Percentiles rank a stretch among this genome's conserved stretches.
Conservation (phyloP, 2,797 vertebrate genomes). For the Pseudocheirus occidentalis region DNA sequence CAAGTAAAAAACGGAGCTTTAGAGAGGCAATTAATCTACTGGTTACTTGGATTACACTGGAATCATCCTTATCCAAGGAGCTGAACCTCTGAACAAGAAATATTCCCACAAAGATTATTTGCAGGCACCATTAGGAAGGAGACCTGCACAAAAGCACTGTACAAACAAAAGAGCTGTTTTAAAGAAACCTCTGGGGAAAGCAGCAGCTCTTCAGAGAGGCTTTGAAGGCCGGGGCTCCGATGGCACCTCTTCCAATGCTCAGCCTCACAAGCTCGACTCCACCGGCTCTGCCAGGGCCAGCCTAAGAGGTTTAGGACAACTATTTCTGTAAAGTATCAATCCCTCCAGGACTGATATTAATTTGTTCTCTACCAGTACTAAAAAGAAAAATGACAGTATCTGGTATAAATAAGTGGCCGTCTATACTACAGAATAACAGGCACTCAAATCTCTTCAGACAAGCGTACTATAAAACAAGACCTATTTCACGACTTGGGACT, state of each 20-base stretch:
- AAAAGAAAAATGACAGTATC: constrained; percentile 10
- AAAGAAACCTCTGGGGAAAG: not conserved
- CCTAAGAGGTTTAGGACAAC: constrained; percentile 12
- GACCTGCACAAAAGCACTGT: not conserved
- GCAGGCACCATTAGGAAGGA: not conserved
- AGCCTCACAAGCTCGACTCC: too few species aligned
- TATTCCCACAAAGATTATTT: constrained; percentile 1
- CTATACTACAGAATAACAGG: not conserved
- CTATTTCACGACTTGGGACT: not conserved
- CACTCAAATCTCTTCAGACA: not conserved
- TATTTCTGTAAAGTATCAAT: constrained; percentile 25
- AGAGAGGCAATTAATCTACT: not conserved
- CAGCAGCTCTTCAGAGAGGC: not conserved
- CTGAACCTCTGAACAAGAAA: not conserved
- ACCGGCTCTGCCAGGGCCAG: not conserved
- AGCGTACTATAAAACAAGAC: not conserved
- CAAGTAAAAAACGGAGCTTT: not conserved
- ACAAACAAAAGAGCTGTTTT: not conserved
- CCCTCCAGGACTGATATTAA: constrained; percentile 11
- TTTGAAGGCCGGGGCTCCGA: not conserved
- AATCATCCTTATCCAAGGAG: not conserved
- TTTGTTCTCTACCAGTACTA: constrained; percentile 33
- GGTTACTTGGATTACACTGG: not conserved
- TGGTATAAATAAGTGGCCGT: constrained; percentile 25
- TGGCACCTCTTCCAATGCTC: not conserved